phyloP scores from a whole-genome alignment of 2,113 vertebrate genomes.

The Heterotis niloticus region DNA sequence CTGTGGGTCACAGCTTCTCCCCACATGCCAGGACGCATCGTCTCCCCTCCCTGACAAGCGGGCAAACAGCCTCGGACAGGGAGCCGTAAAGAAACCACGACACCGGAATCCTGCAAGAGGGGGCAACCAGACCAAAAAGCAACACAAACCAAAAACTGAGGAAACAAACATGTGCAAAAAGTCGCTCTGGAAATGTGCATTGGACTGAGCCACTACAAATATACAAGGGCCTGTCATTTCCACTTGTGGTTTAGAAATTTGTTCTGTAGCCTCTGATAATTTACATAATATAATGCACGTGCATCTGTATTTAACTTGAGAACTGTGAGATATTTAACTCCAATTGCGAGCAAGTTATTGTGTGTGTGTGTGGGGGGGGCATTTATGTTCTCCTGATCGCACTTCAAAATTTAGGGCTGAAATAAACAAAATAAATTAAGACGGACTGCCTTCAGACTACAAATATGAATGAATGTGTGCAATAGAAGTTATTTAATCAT shows the following conservation, averaged over 20 bases:
- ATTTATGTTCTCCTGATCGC: slow-evolving; percentile 42
- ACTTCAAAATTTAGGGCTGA: slow-evolving; percentile 39
- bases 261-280: neutral
- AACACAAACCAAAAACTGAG: neutral
- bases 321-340: slow-evolving; percentile 21
- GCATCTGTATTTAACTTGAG: neutral
- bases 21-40: neutral
- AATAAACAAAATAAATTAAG: slow-evolving; percentile 49
- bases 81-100: neutral
- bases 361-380: too few species aligned
- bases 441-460: slow-evolving; percentile 40
- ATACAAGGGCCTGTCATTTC: too few species aligned
- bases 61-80: slow-evolving; percentile 19
- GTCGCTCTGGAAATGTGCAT: too few species aligned
- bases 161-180: neutral
- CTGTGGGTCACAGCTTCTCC: neutral
- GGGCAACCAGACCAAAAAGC: neutral
- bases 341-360: slow-evolving; percentile 35
- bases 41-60: neutral
- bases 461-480: neutral
- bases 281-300: slow-evolving; percentile 22
- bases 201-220: too few species aligned
- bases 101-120: neutral
- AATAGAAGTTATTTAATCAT: neutral
- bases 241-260: neutral